Base-by-base conservation (phyloP, 2,797 vertebrate genomes). In the Enteromius treurensis region DNA sequence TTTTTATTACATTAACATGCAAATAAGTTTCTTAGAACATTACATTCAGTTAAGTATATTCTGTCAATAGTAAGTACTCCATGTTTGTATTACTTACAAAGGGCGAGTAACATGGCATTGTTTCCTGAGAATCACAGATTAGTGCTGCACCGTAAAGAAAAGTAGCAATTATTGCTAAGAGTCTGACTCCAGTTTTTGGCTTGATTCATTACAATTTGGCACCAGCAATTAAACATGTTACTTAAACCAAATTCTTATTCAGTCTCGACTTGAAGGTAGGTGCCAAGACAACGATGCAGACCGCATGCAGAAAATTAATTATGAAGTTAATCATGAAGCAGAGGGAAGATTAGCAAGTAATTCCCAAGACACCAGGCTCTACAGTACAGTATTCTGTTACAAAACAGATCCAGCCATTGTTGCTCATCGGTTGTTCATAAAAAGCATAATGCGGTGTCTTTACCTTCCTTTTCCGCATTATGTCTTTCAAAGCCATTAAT, bases 201-300 rank as follows among this genome's bases (percentile, higher is more conserved):
- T 76, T 29, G n/a, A 42, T 58, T 55, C 19, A 47, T 71, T 47
- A 71, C 53, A 60, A 47, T 49, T 62, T 81, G 40, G 68, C 68
- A 47, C n/a, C 1, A 3, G 19, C 53, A 47, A 85, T 80, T 76
- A 81, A 34, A 74, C 51, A 75, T 76, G 21, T 80, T 47, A 82
- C 26, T 77, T 68, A 37, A 80, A 80, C 49, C 7, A 34, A 76
- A 58, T 29, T 74, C 49, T 9, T 45, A 21, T 34, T 47, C 29
- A n/a, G 15, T 75, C 47, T 74, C 29, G 1, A 40, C 21, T 84
- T 73, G 79, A 64, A 74, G 45, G 47, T 51, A 15, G 45, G 62
- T 55, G 82, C 60, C 82, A 76, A 80, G 51, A 80, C 83, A 76
- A 26, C 67, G 26, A 67, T n/a, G 21, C 23, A 0, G 19, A 21